These are phyloP conservation scores for Grallaria varia DNA, from an alignment of 2,113 vertebrate species.

Conservation along the genomic window DNA sequence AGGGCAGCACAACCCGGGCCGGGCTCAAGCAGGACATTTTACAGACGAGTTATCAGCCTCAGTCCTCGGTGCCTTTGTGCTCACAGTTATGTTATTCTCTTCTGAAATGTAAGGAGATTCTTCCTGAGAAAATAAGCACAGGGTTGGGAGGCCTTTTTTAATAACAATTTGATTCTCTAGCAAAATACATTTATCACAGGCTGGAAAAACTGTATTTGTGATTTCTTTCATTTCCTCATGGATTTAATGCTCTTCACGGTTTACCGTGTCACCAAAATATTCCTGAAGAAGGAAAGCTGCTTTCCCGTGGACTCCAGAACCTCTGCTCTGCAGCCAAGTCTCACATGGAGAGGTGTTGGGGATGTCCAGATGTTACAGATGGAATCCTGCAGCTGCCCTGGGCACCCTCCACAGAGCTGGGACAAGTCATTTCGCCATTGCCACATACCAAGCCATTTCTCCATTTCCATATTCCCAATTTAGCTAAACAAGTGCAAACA, in stretches of 20 bases:
- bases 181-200: neutral
- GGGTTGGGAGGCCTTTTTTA: neutral
- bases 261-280: neutral
- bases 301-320: neutral
- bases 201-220: neutral
- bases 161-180: neutral
- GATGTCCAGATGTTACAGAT: accelerated
- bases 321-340: neutral
- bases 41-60: neutral
- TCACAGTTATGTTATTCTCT: neutral
- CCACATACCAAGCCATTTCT: neutral
- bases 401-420: neutral
- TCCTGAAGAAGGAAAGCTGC: neutral
- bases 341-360: accelerated
- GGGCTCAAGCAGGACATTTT: neutral
- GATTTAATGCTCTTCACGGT: neutral
- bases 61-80: neutral
- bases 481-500: neutral
- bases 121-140: neutral
- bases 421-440: neutral
- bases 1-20: neutral
- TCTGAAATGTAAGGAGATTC: neutral
- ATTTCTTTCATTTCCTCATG: neutral
- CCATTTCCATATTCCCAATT: neutral
- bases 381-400: neutral